Evolutionary conservation across 1,140 invertebrate genomes (phyloP).

Genomic region (Cotesia vestalis): DNA sequence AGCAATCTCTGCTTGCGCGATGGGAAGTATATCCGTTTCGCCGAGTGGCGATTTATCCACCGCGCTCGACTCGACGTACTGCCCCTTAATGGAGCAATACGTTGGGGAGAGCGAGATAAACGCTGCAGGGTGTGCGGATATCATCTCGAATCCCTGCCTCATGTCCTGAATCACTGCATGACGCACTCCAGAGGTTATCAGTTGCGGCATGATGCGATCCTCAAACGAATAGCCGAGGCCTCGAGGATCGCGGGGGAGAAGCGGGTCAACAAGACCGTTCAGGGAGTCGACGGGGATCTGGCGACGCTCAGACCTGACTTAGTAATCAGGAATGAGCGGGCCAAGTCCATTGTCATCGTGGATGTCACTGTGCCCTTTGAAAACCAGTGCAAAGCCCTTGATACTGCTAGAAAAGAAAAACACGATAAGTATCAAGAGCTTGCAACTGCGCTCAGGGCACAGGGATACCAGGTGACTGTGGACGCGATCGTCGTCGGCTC

Average conservation of each 20-base stretch:
- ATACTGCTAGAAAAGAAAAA: neutral
- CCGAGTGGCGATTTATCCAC: neutral
- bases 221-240: neutral
- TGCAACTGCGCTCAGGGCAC: neutral
- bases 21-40: neutral
- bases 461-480: neutral
- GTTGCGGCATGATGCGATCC: neutral
- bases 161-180: neutral
- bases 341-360: neutral
- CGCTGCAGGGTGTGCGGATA: neutral
- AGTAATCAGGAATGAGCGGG: neutral
- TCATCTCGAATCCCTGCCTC: neutral
- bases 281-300: neutral
- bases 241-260: neutral
- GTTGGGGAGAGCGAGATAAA: neutral
- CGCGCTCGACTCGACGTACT: neutral
- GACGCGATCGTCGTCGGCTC: conserved; percentile 20
- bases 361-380: conserved; percentile 9
- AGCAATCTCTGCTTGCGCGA: neutral
- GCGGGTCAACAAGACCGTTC: neutral
- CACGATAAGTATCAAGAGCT: neutral
- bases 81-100: conserved; percentile 10
- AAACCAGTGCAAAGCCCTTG: neutral
- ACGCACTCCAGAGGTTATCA: neutral
- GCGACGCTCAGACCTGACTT: neutral